Percentiles rank a stretch among this genome's conserved stretches.
phyloP scores from a whole-genome alignment of 2,888 invertebrate species.

The Escarpia spicata region DNA sequence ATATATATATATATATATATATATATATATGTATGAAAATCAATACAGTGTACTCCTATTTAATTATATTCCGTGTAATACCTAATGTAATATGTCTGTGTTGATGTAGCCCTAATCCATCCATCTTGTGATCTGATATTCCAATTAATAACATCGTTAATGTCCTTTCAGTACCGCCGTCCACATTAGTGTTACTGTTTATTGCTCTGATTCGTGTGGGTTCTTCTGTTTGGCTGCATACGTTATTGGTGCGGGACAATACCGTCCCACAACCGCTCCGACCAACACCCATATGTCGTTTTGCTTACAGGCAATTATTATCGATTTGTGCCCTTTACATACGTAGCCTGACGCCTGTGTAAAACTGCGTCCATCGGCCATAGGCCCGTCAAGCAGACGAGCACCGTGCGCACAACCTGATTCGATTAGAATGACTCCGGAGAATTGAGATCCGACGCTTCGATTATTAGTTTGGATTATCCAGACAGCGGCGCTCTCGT shows the following conservation, averaged over 20 bases:
- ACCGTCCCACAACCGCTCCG: not conserved
- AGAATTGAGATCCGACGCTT: not conserved
- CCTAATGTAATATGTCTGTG: not conserved
- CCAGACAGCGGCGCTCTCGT: not conserved
- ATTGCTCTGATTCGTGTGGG: not conserved
- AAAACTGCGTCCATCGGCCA: not conserved
- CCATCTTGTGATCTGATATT: not conserved
- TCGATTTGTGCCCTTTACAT: not conserved
- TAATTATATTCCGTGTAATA: not conserved
- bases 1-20: too few relatives aligned
- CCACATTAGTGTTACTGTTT: not conserved
- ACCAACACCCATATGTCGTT: not conserved
- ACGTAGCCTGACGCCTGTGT: not conserved
- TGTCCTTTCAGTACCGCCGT: not conserved
- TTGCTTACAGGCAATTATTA: not conserved
- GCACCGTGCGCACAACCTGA: not conserved
- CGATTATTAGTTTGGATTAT: constrained; percentile 3
- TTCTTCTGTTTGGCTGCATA: not conserved
- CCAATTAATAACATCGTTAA: not conserved
- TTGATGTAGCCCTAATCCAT: not conserved
- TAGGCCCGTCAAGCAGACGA: not conserved
- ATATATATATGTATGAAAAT: too few relatives aligned
- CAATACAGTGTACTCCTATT: too few relatives aligned
- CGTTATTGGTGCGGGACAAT: not conserved
- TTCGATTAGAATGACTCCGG: not conserved